Conservation (phyloP, 2,113 vertebrate species). For the Mustelus asterias region DNA sequence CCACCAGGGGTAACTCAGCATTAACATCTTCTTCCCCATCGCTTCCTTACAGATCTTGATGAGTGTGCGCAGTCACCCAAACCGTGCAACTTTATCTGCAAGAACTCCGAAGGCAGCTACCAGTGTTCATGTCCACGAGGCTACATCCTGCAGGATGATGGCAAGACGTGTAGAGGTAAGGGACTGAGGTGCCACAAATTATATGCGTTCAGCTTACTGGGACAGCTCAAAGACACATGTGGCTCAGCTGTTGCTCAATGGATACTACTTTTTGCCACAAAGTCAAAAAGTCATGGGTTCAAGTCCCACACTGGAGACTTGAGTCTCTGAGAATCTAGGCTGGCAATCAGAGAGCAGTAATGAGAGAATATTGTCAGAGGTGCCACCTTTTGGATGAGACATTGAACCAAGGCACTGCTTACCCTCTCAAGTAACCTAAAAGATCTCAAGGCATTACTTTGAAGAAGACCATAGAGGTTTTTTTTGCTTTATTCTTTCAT, state of each 20-base stretch:
- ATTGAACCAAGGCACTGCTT: not conserved
- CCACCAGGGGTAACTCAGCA: not conserved
- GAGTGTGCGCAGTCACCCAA: slow-evolving; percentile 82
- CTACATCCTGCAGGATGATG: slow-evolving; percentile 78
- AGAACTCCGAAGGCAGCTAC: slow-evolving; percentile 91
- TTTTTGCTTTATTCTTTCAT: not conserved
- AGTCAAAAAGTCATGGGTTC: not conserved
- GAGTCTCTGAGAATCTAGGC: not conserved
- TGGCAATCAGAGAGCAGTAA: not conserved
- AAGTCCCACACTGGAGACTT: not conserved
- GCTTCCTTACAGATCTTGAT: slow-evolving; percentile 66
- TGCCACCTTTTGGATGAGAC: not conserved
- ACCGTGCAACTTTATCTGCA: slow-evolving; percentile 89
- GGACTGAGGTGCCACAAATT: not conserved
- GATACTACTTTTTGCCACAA: not conserved
- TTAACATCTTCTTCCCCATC: not conserved
- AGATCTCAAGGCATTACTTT: not conserved
- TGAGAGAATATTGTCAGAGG: not conserved
- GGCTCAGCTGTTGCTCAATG: not conserved
- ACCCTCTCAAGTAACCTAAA: not conserved
- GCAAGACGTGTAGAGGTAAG: slow-evolving; percentile 88
- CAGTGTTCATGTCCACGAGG: slow-evolving; percentile 85
- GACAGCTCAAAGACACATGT: too few relatives aligned
- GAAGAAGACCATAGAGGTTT: not conserved
- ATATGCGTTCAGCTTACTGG: not conserved